Conservation (phyloP, 2,797 vertebrate species). For the Chelmon rostratus region DNA sequence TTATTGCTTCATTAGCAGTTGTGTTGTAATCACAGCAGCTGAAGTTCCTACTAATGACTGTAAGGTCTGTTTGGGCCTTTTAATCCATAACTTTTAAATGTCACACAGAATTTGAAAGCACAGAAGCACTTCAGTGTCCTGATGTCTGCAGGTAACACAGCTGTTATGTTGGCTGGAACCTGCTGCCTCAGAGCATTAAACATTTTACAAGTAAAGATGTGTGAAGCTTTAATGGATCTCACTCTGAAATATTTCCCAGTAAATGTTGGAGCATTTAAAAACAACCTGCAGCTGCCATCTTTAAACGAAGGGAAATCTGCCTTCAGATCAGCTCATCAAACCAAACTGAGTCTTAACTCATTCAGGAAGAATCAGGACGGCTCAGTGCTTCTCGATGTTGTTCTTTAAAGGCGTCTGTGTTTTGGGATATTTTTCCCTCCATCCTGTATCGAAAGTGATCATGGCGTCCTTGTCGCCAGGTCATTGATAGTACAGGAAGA, state of each 20-base stretch:
- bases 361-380: background rate
- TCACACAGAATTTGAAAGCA: background rate
- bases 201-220: too few species aligned
- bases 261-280: too few species aligned
- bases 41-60: background rate
- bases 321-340: background rate
- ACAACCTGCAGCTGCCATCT: background rate
- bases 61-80: background rate
- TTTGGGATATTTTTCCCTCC: too few species aligned
- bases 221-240: background rate
- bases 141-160: background rate
- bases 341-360: background rate
- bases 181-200: background rate
- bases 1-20: background rate
- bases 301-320: background rate
- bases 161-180: too few species aligned
- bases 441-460: constrained; percentile 73
- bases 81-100: background rate
- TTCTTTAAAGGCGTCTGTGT: too few species aligned
- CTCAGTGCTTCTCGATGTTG: too few species aligned
- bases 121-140: background rate
- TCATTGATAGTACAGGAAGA: constrained; percentile 78
- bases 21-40: too few species aligned
- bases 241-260: background rate
- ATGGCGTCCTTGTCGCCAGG: constrained; percentile 33